A percentile compares a stretch with the other conserved stretches of the same genome.
phyloP scores from a whole-genome alignment of 2,888 invertebrate genomes.

The Dorcus hopei region DNA sequence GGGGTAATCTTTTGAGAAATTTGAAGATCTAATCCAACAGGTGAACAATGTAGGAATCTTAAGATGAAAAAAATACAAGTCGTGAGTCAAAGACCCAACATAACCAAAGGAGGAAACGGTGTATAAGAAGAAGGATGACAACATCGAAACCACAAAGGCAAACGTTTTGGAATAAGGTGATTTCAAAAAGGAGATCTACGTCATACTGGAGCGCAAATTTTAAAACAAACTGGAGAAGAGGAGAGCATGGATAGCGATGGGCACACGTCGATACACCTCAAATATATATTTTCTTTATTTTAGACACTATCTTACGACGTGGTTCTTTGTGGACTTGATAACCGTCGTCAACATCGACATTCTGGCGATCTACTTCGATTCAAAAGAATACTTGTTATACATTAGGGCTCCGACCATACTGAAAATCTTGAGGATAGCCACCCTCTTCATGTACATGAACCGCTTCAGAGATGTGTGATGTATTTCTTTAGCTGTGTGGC shows the following conservation, averaged over 20 bases:
- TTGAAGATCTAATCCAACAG: too few relatives aligned
- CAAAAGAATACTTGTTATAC: constrained; percentile 26
- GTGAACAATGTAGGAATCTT: too few relatives aligned
- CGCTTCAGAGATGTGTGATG: constrained; percentile 37
- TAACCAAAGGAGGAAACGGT: too few relatives aligned
- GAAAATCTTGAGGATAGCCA: constrained; percentile 40
- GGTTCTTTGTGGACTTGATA: constrained; percentile 38
- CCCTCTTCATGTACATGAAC: constrained; percentile 35
- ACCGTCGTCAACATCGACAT: constrained; percentile 38
- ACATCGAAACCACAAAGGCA: too few relatives aligned
- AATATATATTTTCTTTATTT: constrained; percentile 5
- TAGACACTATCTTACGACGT: constrained; percentile 40
- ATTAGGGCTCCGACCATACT: constrained; percentile 33
- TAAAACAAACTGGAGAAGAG: too few relatives aligned
- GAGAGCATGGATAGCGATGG: background rate
- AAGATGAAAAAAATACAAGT: too few relatives aligned
- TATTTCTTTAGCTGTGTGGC: background rate
- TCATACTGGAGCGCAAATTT: too few relatives aligned
- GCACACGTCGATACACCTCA: background rate
- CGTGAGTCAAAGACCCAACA: too few relatives aligned
- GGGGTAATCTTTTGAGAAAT: too few relatives aligned
- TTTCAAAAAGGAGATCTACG: too few relatives aligned
- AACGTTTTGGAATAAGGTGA: too few relatives aligned
- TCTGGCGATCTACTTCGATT: constrained; percentile 19
- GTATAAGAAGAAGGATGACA: too few relatives aligned